Evolutionary conservation across 2,888 invertebrate species (phyloP).

Genomic region (Drosophila setosimentum): DNA sequence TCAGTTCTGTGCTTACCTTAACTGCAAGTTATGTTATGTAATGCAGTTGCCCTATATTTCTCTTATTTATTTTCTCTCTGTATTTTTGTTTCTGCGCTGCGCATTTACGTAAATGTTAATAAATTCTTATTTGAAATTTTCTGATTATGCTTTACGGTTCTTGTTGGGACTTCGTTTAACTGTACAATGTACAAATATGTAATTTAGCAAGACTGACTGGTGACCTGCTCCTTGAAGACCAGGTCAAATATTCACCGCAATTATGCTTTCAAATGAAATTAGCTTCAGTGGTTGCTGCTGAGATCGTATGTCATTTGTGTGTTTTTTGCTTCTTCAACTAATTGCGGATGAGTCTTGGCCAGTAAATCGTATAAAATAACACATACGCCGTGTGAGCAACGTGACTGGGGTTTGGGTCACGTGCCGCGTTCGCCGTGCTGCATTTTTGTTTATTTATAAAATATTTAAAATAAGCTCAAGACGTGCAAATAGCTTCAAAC

Average conservation of each 20-base stretch:
- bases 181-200: conserved; percentile 43
- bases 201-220: not conserved
- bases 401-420: conserved; percentile 58
- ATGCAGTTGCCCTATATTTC: conserved; percentile 33
- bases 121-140: conserved; percentile 53
- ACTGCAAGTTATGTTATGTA: conserved; percentile 29
- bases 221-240: not conserved
- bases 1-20: conserved; percentile 22
- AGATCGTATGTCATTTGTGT: conserved; percentile 5
- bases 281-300: conserved; percentile 3
- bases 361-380: conserved; percentile 50
- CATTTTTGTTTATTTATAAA: conserved; percentile 75
- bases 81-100: conserved; percentile 16
- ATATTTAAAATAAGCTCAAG: conserved; percentile 74
- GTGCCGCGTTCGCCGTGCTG: conserved; percentile 45
- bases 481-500: conserved; percentile 68
- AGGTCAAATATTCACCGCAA: conserved; percentile 32
- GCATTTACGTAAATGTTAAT: conserved; percentile 65
- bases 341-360: conserved; percentile 39
- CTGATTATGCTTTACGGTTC: conserved; percentile 59
- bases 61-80: conserved; percentile 1
- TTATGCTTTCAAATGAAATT: conserved; percentile 36
- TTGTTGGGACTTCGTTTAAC: conserved; percentile 34
- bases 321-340: conserved; percentile 29
- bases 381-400: conserved; percentile 50